Evolutionary conservation across 1,140 invertebrate species (phyloP).

Genomic region (Dinothrombium tinctorium): DNA sequence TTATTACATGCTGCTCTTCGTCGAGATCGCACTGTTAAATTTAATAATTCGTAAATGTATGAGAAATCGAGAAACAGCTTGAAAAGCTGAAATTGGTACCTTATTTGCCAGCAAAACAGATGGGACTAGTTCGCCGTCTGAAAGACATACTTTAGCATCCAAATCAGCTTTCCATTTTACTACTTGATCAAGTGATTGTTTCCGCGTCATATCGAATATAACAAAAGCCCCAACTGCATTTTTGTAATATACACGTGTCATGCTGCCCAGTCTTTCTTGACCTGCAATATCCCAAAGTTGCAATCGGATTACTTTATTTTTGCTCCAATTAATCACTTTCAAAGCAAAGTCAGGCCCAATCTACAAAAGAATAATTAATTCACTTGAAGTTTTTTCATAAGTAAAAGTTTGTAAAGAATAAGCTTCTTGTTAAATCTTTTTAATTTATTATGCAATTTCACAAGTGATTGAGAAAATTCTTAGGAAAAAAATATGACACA

Average conservation of each 20-base stretch:
- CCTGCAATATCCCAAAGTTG: conserved; percentile 98
- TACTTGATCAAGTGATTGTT: conserved; percentile 79
- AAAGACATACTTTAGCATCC: conserved; percentile 1
- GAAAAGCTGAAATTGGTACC: too few species aligned
- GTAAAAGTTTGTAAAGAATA: too few species aligned
- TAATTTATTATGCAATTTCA: too few species aligned
- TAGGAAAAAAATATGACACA: too few species aligned
- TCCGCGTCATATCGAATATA: conserved; percentile 81
- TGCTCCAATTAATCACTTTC: conserved; percentile 91
- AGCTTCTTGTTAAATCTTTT: too few species aligned
- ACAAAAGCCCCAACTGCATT: conserved; percentile 96
- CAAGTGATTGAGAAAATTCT: background rate
- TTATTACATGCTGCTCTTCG: conserved; percentile 72
- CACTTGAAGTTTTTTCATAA: too few species aligned
- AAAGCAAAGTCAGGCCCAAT: conserved; percentile 97
- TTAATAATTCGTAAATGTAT: background rate
- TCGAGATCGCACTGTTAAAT: conserved; percentile 66
- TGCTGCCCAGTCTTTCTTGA: conserved; percentile 53
- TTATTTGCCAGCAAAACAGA: conserved; percentile 19
- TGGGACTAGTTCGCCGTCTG: background rate
- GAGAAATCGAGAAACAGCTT: background rate
- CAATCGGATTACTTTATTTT: conserved; percentile 71
- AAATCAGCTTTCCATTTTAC: conserved; percentile 6
- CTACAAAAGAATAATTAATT: background rate
- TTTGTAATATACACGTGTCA: conserved; percentile 97